Evolutionary conservation across 2,113 vertebrate species (phyloP).

Genomic region (Sialia sialis): DNA sequence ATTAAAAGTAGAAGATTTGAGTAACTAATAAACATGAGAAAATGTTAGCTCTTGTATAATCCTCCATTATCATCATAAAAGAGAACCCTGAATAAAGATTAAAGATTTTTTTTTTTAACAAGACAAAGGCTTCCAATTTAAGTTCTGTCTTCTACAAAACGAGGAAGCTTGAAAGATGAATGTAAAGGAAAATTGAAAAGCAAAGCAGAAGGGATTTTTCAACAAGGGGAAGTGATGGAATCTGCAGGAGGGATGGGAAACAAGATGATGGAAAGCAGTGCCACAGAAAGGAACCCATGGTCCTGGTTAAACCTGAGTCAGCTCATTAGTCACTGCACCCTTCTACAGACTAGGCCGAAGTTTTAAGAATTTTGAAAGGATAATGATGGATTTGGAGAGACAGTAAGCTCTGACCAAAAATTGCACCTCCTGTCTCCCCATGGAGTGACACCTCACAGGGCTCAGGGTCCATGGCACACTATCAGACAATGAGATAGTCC

Average conservation of each 20-base stretch:
- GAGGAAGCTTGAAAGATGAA: neutral
- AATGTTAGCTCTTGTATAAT: neutral
- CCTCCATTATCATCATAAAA: constrained; percentile 24
- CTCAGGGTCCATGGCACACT: neutral
- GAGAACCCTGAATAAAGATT: neutral
- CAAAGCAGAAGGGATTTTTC: neutral
- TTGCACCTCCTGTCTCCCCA: neutral
- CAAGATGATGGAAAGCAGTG: neutral
- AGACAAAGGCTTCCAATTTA: neutral
- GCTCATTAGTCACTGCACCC: neutral
- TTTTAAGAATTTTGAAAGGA: neutral
- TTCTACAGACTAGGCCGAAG: neutral
- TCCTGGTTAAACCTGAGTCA: neutral
- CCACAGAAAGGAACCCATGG: neutral
- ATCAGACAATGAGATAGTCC: neutral
- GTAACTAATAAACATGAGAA: constrained; percentile 38
- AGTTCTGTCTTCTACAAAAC: neutral
- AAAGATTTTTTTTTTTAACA: neutral
- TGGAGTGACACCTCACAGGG: neutral
- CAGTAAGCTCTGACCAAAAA: neutral
- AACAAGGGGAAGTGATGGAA: neutral
- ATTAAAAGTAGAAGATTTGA: neutral
- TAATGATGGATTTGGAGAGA: neutral
- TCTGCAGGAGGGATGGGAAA: neutral
- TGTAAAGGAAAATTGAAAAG: neutral